Base-by-base conservation (phyloP, 2,113 vertebrate genomes). In the Sinocyclocheilus rhinocerous region DNA sequence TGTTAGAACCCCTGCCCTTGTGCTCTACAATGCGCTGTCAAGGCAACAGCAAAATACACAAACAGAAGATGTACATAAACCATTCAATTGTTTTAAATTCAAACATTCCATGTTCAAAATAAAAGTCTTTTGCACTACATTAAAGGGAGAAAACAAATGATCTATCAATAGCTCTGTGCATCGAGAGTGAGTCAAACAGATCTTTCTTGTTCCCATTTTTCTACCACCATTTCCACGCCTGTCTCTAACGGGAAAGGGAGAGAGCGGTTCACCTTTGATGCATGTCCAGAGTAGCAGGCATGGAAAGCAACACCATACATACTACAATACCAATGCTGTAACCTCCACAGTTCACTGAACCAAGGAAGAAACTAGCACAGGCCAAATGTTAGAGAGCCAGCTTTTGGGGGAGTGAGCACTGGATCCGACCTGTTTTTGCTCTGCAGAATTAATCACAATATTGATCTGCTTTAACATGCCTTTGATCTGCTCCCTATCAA, bases 281-380 rank as follows among this genome's bases (percentile, higher is more conserved):
- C 48, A 57, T 26, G 39, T 88, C 80, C 80, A 88, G 77, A 59
- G 36, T 29, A 88, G 80, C 63, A 83, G 73, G 52, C 80, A 73
- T 85, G 84, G 65, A 72, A 50, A 10, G 39, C 42, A 82, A 72
- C 78, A 82, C 22, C 75, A 65, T 83, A 76, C 75, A 33, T 80
- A 52, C 73, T 52, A 65, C 63, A 57, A 80, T 29, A 77, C 50
- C 10, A 26, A 57, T 15, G 20, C 61, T 85, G 50, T 77, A 85
- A 55, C 52, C 24, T 83, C 26, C 80, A 57, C 84, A 86, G 52
- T 86, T 76, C 84, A 88, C 48, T 86, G 83, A 73, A 55, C 76
- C 87, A 84, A n/a, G 52, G 42, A 67, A 24, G 20, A 63, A 59
- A 24, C 33, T 61, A 1, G 24, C 2, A 22, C 75, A 78, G 75